Evolutionary conservation across 1,140 invertebrate genomes (phyloP).

Genomic region (Ceratoteleas bidentatus): DNA sequence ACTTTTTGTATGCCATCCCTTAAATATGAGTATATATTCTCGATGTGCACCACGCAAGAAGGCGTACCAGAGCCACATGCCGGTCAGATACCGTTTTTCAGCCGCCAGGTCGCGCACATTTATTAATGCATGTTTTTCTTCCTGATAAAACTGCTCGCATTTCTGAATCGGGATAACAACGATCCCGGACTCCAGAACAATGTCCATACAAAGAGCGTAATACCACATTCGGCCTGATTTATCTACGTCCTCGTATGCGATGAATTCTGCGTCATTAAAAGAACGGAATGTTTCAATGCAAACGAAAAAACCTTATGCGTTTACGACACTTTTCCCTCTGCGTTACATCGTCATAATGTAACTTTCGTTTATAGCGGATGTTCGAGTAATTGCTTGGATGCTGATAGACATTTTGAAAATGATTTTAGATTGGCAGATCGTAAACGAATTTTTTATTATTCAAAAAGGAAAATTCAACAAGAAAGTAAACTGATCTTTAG

Average conservation of each 20-base stretch:
- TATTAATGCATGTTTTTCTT: conserved; percentile 73
- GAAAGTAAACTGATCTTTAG: too few species aligned
- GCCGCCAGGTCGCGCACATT: conserved; percentile 73
- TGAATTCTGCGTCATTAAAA: conserved; percentile 71
- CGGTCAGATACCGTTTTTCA: conserved; percentile 74
- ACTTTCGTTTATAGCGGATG: not conserved
- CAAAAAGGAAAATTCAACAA: too few species aligned
- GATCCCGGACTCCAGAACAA: conserved; percentile 81
- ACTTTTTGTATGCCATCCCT: too few species aligned
- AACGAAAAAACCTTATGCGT: conserved; percentile 10
- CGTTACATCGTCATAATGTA: conserved; percentile 9
- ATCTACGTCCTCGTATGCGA: conserved; percentile 75
- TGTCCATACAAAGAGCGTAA: conserved; percentile 77
- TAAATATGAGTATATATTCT: too few species aligned
- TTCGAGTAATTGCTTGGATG: conserved; percentile 10
- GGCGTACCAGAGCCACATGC: conserved; percentile 78
- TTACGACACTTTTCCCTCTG: not conserved
- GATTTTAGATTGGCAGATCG: too few species aligned
- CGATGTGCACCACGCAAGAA: too few species aligned
- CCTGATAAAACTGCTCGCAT: conserved; percentile 76
- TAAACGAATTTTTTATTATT: too few species aligned
- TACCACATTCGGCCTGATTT: conserved; percentile 81
- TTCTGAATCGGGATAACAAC: conserved; percentile 70
- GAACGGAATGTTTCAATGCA: conserved; percentile 28
- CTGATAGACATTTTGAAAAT: not conserved